Evolutionary conservation across 2,888 invertebrate species (phyloP).

Genomic region (Andrena praecox): DNA sequence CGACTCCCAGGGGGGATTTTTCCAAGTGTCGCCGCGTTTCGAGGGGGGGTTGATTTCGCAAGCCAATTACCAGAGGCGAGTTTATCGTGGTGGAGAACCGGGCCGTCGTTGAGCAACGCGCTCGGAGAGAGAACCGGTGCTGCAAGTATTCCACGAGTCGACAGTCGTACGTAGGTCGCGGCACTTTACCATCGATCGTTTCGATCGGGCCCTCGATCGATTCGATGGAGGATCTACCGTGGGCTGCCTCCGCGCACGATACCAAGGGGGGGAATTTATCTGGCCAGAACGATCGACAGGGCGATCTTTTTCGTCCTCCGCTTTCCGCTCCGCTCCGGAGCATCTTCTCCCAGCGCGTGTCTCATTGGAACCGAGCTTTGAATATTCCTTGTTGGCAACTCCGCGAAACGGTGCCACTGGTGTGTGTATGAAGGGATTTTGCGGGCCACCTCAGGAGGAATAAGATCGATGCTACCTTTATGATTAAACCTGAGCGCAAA

Average conservation of each 20-base stretch:
- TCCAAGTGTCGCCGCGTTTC: slow-evolving; percentile 41
- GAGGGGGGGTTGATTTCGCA: slow-evolving; percentile 51
- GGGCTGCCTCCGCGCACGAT: slow-evolving; percentile 16
- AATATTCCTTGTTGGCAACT: background rate
- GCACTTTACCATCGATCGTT: slow-evolving; percentile 54
- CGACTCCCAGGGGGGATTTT: slow-evolving; percentile 2
- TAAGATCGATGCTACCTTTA: too few species aligned
- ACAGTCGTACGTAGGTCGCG: slow-evolving; percentile 47
- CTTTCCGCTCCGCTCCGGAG: background rate
- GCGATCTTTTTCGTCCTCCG: background rate
- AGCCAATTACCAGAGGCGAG: slow-evolving; percentile 60
- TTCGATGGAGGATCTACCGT: slow-evolving; percentile 29
- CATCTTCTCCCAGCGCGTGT: background rate
- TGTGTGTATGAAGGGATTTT: background rate
- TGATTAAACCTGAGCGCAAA: too few species aligned
- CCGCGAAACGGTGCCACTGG: background rate
- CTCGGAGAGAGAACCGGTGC: slow-evolving; percentile 57
- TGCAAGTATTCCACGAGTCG: slow-evolving; percentile 57
- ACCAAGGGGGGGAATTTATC: slow-evolving; percentile 25
- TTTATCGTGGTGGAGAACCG: slow-evolving; percentile 54
- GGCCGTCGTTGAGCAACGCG: slow-evolving; percentile 44
- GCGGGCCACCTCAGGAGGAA: background rate
- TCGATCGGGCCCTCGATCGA: slow-evolving; percentile 39
- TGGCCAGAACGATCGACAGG: slow-evolving; percentile 4
- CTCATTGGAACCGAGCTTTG: background rate